phyloP scores from a whole-genome alignment of 1,140 invertebrate species.

The Calephelis virginiensis region DNA sequence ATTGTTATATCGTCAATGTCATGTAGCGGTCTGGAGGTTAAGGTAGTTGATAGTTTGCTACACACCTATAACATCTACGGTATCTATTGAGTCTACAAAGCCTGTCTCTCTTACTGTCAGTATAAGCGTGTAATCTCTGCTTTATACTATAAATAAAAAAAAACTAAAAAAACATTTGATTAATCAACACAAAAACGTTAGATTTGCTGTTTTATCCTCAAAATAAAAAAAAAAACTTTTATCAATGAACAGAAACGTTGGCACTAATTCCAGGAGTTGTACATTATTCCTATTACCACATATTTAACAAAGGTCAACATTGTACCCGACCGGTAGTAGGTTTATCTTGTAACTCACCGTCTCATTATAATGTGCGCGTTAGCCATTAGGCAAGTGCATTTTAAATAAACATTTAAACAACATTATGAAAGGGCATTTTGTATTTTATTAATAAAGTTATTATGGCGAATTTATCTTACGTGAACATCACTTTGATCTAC shows the following conservation, averaged over 20 bases:
- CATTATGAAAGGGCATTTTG: background rate
- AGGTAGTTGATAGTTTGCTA: too few species aligned
- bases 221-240: background rate
- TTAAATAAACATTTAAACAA: constrained; percentile 1
- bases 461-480: constrained; percentile 1
- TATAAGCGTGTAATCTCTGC: too few species aligned
- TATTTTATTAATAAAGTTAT: constrained; percentile 15
- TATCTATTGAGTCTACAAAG: too few species aligned
- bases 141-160: too few species aligned
- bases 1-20: too few species aligned
- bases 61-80: too few species aligned
- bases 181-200: too few species aligned
- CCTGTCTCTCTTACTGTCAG: too few species aligned
- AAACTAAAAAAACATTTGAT: too few species aligned
- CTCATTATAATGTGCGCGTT: constrained; percentile 9
- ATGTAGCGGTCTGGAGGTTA: too few species aligned
- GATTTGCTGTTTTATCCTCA: too few species aligned
- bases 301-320: constrained; percentile 15
- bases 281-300: constrained; percentile 7
- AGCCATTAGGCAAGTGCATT: constrained; percentile 12
- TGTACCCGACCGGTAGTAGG: constrained; percentile 12
- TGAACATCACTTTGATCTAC: too few species aligned
- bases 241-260: background rate
- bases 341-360: constrained; percentile 12
- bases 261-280: constrained; percentile 1